phyloP scores from a whole-genome alignment of 2,888 invertebrate species.

The Sarcophaga caerulescens region DNA sequence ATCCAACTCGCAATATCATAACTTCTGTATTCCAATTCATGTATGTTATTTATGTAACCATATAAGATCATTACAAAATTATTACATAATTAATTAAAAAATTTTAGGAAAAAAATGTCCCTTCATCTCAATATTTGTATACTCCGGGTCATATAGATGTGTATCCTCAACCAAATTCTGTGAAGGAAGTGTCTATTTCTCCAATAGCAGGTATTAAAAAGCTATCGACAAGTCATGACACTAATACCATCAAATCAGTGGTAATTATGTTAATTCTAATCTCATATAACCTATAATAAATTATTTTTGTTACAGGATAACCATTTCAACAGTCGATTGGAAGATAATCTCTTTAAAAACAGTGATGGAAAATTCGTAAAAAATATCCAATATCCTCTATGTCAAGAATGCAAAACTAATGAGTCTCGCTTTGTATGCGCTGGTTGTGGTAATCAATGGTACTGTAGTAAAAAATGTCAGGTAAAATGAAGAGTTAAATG shows the following conservation, averaged over 20 bases:
- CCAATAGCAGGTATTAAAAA: constrained; percentile 32
- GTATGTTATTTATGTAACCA: constrained; percentile 9
- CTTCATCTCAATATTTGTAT: constrained; percentile 33
- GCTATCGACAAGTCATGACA: constrained; percentile 13
- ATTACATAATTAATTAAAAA: not conserved
- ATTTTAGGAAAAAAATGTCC: constrained; percentile 36
- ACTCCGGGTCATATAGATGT: constrained; percentile 31
- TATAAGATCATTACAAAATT: not conserved
- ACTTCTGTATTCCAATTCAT: constrained; percentile 34
- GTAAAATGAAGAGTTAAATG: constrained; percentile 81
- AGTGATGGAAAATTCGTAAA: constrained; percentile 30
- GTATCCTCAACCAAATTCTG: constrained; percentile 31
- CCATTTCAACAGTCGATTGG: constrained; percentile 25
- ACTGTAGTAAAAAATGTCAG: constrained; percentile 96
- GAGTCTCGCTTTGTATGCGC: constrained; percentile 94
- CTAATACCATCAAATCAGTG: constrained; percentile 21
- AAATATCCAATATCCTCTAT: constrained; percentile 84
- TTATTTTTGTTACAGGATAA: constrained; percentile 30
- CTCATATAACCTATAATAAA: not conserved
- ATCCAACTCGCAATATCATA: not conserved
- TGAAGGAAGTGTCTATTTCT: constrained; percentile 39
- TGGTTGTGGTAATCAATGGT: constrained; percentile 96
- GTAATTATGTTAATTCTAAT: constrained; percentile 23
- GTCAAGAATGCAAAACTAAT: constrained; percentile 92
- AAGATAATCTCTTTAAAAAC: constrained; percentile 21